Evolutionary conservation across 2,797 vertebrate species (phyloP), one percentile per base, ranked within the genome.

Genomic region (Sebastes elongatus): DNA sequence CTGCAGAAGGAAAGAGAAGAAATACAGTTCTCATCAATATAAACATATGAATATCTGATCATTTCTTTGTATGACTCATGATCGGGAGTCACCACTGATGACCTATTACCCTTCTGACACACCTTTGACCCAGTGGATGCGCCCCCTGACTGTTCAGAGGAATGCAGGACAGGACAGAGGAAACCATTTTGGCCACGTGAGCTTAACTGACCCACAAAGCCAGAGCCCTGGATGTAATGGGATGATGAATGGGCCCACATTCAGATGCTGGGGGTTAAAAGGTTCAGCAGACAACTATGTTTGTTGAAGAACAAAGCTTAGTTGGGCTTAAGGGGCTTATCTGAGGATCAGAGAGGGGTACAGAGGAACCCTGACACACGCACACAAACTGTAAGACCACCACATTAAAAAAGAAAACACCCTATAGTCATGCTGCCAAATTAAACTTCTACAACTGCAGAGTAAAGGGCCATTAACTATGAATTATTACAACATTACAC

Each of bases 181-280:
- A 93, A 89, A 73, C 71, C 23, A 80, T 76, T 92, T 76, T 71
- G 71, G 64, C 60, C 87, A 88, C 60, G 57, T 87, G 85, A 86
- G 89, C 86, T 83, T 67, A 81, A 70, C 74, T 90, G 88, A 89
- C 89, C 85, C 84, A 90, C 84, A 85, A 91, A 94, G 78, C 81
- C 86, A 68, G 32, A 84, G 86, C 74, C 28, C 74, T 88, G 91
- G 70, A 77, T 86, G 75, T 89, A 88, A 86, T 77, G 64, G 82
- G 80, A 89, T 78, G 86, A 88, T 86, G 87, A 89, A 88, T 88
- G 86, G 86, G 74, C 80, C 63, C 74, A 78, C 67, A 80, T 84
- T 89, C 68, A 86, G 86, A 86, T 76, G 55, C 49, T 42, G 3
- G 35, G 70, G 89, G 89, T 90, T 78, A 85, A 88, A 88, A 80